A percentile compares a stretch with the other conserved stretches of the same genome.
Evolutionary conservation across 2,113 vertebrate genomes (phyloP).

Genomic region (Istiophorus platypterus): DNA sequence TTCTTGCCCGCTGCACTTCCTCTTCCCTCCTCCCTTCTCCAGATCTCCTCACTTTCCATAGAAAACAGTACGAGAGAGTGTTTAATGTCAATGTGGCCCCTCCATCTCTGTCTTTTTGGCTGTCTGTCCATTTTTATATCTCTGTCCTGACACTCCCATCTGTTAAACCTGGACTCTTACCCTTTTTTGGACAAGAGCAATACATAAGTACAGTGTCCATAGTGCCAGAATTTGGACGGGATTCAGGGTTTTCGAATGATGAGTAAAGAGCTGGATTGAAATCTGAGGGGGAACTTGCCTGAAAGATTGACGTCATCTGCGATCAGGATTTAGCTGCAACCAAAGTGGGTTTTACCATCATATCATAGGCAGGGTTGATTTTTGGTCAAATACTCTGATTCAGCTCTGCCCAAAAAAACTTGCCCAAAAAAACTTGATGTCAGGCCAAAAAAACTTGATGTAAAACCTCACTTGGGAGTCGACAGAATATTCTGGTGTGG

Average conservation of each 20-base stretch:
- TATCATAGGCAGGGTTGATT: constrained; percentile 24
- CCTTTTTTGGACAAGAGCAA: constrained; percentile 14
- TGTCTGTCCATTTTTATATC: constrained; percentile 34
- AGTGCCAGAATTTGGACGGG: constrained; percentile 21
- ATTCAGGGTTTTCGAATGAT: constrained; percentile 25
- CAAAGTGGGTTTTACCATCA: constrained; percentile 37
- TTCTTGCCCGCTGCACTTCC: background rate
- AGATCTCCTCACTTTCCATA: constrained; percentile 48
- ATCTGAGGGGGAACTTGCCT: constrained; percentile 54
- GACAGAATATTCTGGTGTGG: constrained; percentile 27
- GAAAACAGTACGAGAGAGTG: constrained; percentile 32
- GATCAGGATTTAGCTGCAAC: constrained; percentile 52
- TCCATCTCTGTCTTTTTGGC: constrained; percentile 51
- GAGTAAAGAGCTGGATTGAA: constrained; percentile 44
- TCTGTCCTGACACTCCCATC: constrained; percentile 57
- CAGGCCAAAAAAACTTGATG: constrained; percentile 12
- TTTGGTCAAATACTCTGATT: constrained; percentile 16
- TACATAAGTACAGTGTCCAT: constrained; percentile 17
- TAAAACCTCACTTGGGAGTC: constrained; percentile 3
- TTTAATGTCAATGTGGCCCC: constrained; percentile 57
- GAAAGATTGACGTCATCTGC: constrained; percentile 73
- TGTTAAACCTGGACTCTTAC: constrained; percentile 50
- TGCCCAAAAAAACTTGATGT: too few species aligned
- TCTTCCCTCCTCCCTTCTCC: constrained; percentile 3
- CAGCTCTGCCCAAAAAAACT: constrained; percentile 18